Evolutionary conservation across 2,888 invertebrate genomes (phyloP).

Genomic region (Julus scanicus): DNA sequence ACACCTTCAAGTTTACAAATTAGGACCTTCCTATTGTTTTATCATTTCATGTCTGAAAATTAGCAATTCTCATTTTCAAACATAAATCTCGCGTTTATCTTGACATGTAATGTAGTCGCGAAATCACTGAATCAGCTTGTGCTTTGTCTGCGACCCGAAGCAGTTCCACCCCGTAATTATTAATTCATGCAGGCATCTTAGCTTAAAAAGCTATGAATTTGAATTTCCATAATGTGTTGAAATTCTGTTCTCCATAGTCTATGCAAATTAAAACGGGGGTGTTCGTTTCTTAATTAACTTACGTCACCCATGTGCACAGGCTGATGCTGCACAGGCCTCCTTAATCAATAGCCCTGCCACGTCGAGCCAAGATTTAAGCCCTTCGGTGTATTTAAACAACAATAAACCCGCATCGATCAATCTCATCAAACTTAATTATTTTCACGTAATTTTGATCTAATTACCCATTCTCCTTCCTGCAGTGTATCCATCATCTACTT

Average conservation of each 20-base stretch:
- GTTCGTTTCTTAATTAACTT: conserved; percentile 43
- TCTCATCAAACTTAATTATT: conserved; percentile 47
- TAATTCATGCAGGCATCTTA: conserved; percentile 41
- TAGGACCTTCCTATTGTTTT: background rate
- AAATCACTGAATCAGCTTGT: conserved; percentile 40
- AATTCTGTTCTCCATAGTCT: conserved; percentile 31
- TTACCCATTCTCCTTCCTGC: conserved; percentile 43
- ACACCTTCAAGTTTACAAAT: background rate
- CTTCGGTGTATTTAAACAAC: conserved; percentile 47
- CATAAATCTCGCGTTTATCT: conserved; percentile 30
- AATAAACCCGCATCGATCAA: conserved; percentile 47
- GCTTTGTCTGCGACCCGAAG: conserved; percentile 6
- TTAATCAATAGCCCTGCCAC: conserved; percentile 44
- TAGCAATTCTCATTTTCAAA: conserved; percentile 36
- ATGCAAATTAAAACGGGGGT: conserved; percentile 44
- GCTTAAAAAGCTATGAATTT: conserved; percentile 39
- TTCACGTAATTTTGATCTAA: conserved; percentile 45
- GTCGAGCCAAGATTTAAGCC: conserved; percentile 45
- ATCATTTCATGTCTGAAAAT: background rate
- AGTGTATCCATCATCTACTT: conserved; percentile 47
- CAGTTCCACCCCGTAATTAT: conserved; percentile 31
- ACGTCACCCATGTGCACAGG: conserved; percentile 20
- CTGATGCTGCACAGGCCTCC: conserved; percentile 29
- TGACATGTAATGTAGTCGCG: background rate
- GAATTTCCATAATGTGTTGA: conserved; percentile 45